Percentiles rank a stretch among this genome's conserved stretches.
These are phyloP conservation scores for Drosophila littoralis DNA, from an alignment of 1,140 invertebrate species.

Conservation along the genomic window DNA sequence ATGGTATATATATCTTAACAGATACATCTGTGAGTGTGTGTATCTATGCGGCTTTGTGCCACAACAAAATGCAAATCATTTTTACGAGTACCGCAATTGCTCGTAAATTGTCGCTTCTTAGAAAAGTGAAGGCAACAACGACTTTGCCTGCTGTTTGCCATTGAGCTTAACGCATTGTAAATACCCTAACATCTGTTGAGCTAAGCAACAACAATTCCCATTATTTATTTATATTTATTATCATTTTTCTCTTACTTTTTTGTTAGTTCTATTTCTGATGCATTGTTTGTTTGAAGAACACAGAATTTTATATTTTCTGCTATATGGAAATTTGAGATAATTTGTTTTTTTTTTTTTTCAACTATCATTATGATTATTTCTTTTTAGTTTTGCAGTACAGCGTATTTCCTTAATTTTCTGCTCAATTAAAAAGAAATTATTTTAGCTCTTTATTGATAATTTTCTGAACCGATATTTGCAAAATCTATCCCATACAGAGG, in stretches of 20 bases:
- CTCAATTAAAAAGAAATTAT: too few relatives aligned
- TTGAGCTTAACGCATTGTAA: neutral
- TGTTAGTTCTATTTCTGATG: neutral
- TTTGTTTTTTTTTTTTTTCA: too few relatives aligned
- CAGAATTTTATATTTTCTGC: too few relatives aligned
- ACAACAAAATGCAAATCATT: conserved; percentile 66
- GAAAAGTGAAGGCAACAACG: conserved; percentile 21
- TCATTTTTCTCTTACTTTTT: neutral
- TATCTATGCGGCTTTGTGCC: conserved; percentile 18
- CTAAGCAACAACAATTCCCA: too few relatives aligned
- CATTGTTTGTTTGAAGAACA: too few relatives aligned
- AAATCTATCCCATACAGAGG: too few relatives aligned
- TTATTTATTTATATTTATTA: neutral
- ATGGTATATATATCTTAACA: conserved; percentile 2
- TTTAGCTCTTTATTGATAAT: too few relatives aligned
- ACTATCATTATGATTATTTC: too few relatives aligned
- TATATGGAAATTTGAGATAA: too few relatives aligned
- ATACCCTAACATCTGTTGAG: conserved; percentile 16
- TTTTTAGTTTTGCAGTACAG: too few relatives aligned
- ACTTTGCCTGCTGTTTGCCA: conserved; percentile 13
- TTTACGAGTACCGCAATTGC: conserved; percentile 50
- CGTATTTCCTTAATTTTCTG: too few relatives aligned
- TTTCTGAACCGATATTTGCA: too few relatives aligned
- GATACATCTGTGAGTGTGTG: neutral
- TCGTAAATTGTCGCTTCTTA: conserved; percentile 54